Percentiles rank a stretch among this genome's conserved stretches.
Evolutionary conservation across 2,888 invertebrate genomes (phyloP).

Genomic region (Tachina fera): DNA sequence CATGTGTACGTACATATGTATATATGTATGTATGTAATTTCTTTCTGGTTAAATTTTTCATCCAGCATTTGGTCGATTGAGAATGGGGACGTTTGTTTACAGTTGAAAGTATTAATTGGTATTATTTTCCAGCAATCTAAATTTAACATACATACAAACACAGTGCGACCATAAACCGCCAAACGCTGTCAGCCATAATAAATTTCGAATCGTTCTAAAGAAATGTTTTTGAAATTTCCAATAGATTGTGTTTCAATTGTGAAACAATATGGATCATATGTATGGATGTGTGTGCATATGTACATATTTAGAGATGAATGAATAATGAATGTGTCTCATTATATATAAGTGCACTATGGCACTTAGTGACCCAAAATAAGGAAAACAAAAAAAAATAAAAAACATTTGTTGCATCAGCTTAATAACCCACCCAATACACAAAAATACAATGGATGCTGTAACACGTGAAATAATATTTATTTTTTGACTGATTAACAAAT

Average conservation of each 20-base stretch:
- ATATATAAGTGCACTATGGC: background rate
- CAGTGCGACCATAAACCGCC: slow-evolving; percentile 14
- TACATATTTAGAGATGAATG: slow-evolving; percentile 3
- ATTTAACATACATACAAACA: slow-evolving; percentile 15
- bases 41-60: no score
- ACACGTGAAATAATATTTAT: slow-evolving; percentile 66
- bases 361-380: slow-evolving; percentile 40
- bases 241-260: slow-evolving; percentile 21
- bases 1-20: no score
- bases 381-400: slow-evolving; percentile 10
- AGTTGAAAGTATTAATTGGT: slow-evolving; percentile 35
- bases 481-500: slow-evolving; percentile 43
- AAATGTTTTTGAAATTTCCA: slow-evolving; percentile 34
- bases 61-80: background rate
- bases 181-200: slow-evolving; percentile 23
- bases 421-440: background rate
- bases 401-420: slow-evolving; percentile 35
- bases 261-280: slow-evolving; percentile 16
- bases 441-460: background rate
- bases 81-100: slow-evolving; percentile 25
- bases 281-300: background rate
- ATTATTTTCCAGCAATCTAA: slow-evolving; percentile 19
- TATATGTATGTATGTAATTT: no score
- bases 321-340: slow-evolving; percentile 24
- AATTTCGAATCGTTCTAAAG: background rate